Evolutionary conservation across 2,797 vertebrate species (phyloP), one percentile per base, ranked within the genome.

Genomic region (Urophycis tenuis): DNA sequence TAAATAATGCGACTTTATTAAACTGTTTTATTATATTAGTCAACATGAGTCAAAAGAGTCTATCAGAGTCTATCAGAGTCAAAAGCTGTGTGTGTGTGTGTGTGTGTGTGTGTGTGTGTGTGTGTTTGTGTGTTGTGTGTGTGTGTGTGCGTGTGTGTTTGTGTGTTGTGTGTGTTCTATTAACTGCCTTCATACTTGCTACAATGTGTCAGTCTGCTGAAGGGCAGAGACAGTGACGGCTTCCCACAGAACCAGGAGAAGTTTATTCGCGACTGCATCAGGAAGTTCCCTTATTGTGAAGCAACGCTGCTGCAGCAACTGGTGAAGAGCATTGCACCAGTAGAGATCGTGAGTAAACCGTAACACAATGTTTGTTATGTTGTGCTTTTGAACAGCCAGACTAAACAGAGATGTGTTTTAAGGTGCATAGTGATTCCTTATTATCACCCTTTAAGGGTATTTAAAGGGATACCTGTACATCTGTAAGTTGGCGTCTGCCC

Each of bases 271-370:
- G 95, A 96, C 83, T 95, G 94, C 75, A 95, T 96, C 91, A 86
- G 92, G 17, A 95, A 94, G 84, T 96, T 96, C 77, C 95, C 95
- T 0, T 95, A 94, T 82, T 95, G 94, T 73, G 95, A 96, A 88
- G 93, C 94, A 15, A 95, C 94, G 0, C 88, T 97, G 70, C 94
- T 96, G 22, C 95, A 97, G 89, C 94, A 97, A 87, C 93, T 96
- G 73, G 94, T 96, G 80, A 93, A 94, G 82, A 96, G 92, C 84
- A 94, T 96, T 75, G 93, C 95, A 79, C 94, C 94, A 1, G 93
- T 96, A 77, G 94, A 96, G 91, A 95, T 95, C 36, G 95, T 96
- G 93, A 95, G 95, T 85, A 74, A 85, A 45, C 25, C 19, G 3
- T 17, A 14, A 11, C 30, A 31, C 30, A 10, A 8, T 32, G 31